Base-by-base conservation (phyloP, 2,113 vertebrate genomes). In the Tinamus guttatus region DNA sequence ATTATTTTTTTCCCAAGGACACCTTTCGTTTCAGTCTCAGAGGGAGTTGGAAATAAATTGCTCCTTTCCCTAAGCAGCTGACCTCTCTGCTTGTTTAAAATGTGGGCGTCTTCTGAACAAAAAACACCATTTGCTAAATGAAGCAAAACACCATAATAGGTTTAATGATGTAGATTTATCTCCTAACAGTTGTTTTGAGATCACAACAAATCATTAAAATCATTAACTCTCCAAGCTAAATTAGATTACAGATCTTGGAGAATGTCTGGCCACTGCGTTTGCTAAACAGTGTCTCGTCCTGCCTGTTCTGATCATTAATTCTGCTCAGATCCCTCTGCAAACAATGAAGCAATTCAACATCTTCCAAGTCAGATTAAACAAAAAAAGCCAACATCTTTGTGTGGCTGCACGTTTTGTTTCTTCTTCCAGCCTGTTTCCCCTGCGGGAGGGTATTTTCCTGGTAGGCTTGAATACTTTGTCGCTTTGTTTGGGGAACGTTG, bases 161-260 rank as follows among this genome's bases (percentile, higher is more conserved):
- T 96, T 97, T 98, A 98, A 98, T 97, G 97, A 97, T 98, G 97
- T 97, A 96, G 92, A 97, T 98, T 98, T 97, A 97, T 98, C 97
- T 98, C 88, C 97, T 97, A 98, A 97, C 96, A 97, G 97, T 97
- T 98, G 97, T 98, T 98, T 97, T 96, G 98, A 98, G 97, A 98
- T 98, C 97, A 98, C 97, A 98, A 98, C 98, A 98, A 98, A 97
- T 98, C 97, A 98, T 98, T 98, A 98, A 97, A 98, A 97, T 97
- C 97, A 98, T 98, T 98, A 98, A 97, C 96, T 97, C 92, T 97
- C 90, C 80, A 14, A 95, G 97, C 94, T 97, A 97, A 98, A 97
- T 98, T 97, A 98, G 97, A 97, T 97, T 93, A 93, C 93, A 93
- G 91, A 97, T 95, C 94, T 98, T 97, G 71, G 91, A 90, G 93